Conservation (phyloP, 2,888 invertebrate genomes). For the Pycnomerus fuliginosus region DNA sequence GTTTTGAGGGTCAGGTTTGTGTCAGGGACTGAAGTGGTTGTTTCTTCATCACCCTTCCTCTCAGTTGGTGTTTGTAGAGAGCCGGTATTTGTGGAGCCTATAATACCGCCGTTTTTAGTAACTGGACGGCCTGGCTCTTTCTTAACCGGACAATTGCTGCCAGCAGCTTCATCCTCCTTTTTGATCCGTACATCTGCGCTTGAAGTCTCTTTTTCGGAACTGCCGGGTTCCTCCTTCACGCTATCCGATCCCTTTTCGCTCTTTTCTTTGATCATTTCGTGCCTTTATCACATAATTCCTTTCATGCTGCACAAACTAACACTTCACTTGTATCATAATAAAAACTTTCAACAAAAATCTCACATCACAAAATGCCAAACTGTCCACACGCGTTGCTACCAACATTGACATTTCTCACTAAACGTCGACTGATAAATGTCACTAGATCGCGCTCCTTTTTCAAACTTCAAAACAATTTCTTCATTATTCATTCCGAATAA, state of each 20-base stretch:
- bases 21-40: slow-evolving; percentile 19
- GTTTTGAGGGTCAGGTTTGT: slow-evolving; percentile 44
- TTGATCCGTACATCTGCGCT: slow-evolving; percentile 49
- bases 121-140: slow-evolving; percentile 47
- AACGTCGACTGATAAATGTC: too few species aligned
- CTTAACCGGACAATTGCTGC: slow-evolving; percentile 44
- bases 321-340: slow-evolving; percentile 48
- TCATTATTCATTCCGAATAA: too few species aligned
- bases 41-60: slow-evolving; percentile 41
- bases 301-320: slow-evolving; percentile 47
- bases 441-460: too few species aligned
- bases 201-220: slow-evolving; percentile 50
- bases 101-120: slow-evolving; percentile 52
- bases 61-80: slow-evolving; percentile 47
- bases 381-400: slow-evolving; percentile 55
- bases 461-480: too few species aligned
- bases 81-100: slow-evolving; percentile 52
- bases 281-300: slow-evolving; percentile 45
- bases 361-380: slow-evolving; percentile 56
- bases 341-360: slow-evolving; percentile 53
- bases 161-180: slow-evolving; percentile 48
- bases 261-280: slow-evolving; percentile 55
- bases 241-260: slow-evolving; percentile 53
- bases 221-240: slow-evolving; percentile 53
- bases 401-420: slow-evolving; percentile 38